phyloP scores from a whole-genome alignment of 2,888 invertebrate species.

The Torymus texanus region DNA sequence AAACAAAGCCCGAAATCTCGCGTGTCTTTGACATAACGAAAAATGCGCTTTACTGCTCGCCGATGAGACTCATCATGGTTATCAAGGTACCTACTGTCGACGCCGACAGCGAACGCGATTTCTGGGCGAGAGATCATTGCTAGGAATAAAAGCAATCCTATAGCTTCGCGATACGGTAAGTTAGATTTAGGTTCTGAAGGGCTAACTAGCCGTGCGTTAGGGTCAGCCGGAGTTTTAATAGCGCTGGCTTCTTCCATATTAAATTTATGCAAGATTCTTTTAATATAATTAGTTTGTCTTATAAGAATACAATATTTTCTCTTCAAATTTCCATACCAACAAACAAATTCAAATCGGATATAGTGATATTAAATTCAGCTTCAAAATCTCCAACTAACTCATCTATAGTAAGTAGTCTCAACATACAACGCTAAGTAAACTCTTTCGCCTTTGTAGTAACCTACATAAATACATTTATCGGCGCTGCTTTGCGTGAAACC shows the following conservation, averaged over 20 bases:
- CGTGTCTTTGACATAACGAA: too few relatives aligned
- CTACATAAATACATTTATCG: slow-evolving; percentile 1
- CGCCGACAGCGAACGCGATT: background rate
- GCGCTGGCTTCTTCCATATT: background rate
- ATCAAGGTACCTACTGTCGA: background rate
- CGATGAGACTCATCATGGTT: background rate
- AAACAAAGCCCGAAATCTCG: too few relatives aligned
- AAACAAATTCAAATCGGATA: background rate
- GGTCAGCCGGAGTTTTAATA: too few relatives aligned
- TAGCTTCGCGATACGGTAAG: background rate
- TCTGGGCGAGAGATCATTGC: background rate
- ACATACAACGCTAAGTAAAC: slow-evolving; percentile 13
- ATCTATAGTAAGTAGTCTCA: slow-evolving; percentile 11
- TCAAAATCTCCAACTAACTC: background rate
- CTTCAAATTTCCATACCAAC: slow-evolving; percentile 2
- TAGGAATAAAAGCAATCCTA: background rate
- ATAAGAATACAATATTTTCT: too few relatives aligned
- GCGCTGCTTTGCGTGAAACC: background rate
- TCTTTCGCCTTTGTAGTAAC: background rate
- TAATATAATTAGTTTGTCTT: background rate
- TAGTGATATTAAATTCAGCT: slow-evolving; percentile 1
- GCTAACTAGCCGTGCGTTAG: too few relatives aligned
- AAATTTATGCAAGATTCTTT: background rate
- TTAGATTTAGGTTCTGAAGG: too few relatives aligned
- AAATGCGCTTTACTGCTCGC: too few relatives aligned